Conservation (phyloP, 2,888 invertebrate genomes). For the Acanthosepion pharaonis region DNA sequence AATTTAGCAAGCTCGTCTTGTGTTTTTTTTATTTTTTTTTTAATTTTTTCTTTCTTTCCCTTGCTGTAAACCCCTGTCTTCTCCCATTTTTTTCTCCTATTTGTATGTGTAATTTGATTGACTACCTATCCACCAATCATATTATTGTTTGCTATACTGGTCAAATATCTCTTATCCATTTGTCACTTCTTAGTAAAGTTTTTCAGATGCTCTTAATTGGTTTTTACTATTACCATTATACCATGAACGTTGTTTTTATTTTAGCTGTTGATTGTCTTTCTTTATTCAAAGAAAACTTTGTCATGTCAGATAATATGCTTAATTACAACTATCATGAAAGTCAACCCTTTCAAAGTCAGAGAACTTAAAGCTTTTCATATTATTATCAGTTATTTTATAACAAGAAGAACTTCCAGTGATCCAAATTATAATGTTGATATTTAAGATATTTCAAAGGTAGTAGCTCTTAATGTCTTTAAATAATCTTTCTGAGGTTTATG, state of each 20-base stretch:
- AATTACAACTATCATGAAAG: too few relatives aligned
- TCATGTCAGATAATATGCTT: too few relatives aligned
- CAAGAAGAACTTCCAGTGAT: too few relatives aligned
- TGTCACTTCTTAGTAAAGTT: neutral
- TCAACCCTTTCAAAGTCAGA: too few relatives aligned
- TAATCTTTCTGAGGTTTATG: too few relatives aligned
- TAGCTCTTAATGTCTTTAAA: too few relatives aligned
- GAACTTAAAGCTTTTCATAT: too few relatives aligned
- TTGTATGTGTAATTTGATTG: constrained; percentile 33
- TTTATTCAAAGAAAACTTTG: neutral
- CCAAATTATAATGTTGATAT: too few relatives aligned
- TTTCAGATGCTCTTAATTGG: neutral
- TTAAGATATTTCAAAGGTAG: too few relatives aligned
- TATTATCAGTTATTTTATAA: too few relatives aligned
- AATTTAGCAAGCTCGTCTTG: neutral
- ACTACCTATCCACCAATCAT: neutral
- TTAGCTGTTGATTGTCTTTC: neutral
- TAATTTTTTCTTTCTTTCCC: neutral
- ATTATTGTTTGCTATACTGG: neutral
- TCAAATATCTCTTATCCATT: neutral
- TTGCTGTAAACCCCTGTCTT: neutral
- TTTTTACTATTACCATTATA: neutral
- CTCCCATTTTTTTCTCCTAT: neutral
- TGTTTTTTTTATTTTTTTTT: neutral
- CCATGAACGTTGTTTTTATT: neutral